Evolutionary conservation across 30 jellyfish, hydroid and myxozoan genomes (phyloP).

Genomic region (Cassiopea andromeda): DNA sequence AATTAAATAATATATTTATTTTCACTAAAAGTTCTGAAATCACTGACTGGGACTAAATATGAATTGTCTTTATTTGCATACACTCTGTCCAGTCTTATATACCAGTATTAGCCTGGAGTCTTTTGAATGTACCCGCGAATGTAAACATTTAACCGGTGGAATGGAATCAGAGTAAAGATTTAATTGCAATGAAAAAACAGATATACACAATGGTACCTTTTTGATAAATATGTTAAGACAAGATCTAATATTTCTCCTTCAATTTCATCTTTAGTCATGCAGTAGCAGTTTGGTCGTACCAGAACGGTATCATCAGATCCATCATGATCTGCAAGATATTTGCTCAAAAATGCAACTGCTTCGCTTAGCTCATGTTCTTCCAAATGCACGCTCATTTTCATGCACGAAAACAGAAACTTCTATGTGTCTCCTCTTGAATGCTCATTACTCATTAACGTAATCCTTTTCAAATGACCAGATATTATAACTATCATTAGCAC

Average conservation of each 20-base stretch:
- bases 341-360: conserved; percentile 33
- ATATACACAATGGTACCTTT: conserved; percentile 38
- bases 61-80: no score
- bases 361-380: conserved; percentile 39
- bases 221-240: conserved; percentile 60
- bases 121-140: no score
- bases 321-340: conserved; percentile 56
- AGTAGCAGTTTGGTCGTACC: conserved; percentile 73
- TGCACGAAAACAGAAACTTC: not conserved
- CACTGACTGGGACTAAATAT: no score
- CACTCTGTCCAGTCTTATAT: no score
- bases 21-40: no score
- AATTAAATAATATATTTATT: no score
- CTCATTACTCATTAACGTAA: not conserved
- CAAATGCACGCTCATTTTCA: conserved; percentile 44
- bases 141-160: no score
- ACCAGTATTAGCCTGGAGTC: no score
- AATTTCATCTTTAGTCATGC: conserved; percentile 76
- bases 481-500: not conserved
- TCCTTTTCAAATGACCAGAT: not conserved
- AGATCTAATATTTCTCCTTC: conserved; percentile 88
- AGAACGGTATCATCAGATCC: conserved; percentile 46
- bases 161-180: no score
- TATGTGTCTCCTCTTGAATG: not conserved
- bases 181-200: not conserved